Percentiles rank a stretch among this genome's conserved stretches.
Evolutionary conservation across 2,113 vertebrate species (phyloP).

Genomic region (Porphyrio hochstetteri): DNA sequence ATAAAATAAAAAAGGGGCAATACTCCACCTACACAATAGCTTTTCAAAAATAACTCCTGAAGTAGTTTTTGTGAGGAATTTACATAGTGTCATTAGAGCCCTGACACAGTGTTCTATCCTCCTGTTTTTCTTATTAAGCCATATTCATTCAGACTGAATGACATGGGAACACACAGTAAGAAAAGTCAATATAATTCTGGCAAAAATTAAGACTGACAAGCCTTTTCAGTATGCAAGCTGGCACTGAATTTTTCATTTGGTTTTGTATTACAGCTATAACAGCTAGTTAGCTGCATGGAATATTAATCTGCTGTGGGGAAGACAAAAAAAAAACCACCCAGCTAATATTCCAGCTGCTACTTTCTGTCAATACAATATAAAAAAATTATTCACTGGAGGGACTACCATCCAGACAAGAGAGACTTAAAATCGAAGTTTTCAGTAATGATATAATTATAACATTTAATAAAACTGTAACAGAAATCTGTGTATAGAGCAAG

Average conservation of each 20-base stretch:
- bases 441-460: background rate
- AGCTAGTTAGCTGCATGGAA: background rate
- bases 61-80: background rate
- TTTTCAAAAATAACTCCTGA: background rate
- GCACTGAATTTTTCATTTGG: background rate
- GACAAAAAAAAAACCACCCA: background rate
- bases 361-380: background rate
- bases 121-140: background rate
- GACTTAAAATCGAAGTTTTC: background rate
- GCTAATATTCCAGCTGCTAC: background rate
- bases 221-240: background rate
- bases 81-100: background rate
- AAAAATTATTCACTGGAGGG: background rate
- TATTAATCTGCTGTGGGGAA: background rate
- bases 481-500: background rate
- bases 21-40: background rate
- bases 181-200: background rate
- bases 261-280: background rate
- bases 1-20: background rate
- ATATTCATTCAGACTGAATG: background rate
- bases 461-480: background rate
- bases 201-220: slow-evolving; percentile 19
- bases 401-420: background rate
- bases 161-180: background rate
- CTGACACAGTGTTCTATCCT: background rate